Evolutionary conservation across 2,113 vertebrate genomes (phyloP).

Genomic region (Oreocharis arfaki): DNA sequence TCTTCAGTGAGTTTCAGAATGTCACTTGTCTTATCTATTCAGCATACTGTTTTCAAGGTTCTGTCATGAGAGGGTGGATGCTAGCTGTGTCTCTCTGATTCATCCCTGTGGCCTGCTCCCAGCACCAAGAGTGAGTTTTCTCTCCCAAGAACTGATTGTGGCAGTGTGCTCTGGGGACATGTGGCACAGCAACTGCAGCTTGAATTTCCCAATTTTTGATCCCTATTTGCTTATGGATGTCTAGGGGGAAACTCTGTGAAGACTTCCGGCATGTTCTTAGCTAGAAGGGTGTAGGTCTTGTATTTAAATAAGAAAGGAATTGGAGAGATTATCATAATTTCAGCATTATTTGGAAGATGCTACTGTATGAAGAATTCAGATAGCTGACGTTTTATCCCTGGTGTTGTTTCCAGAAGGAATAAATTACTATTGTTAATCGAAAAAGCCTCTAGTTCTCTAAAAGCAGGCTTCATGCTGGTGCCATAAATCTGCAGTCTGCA

Average conservation of each 20-base stretch:
- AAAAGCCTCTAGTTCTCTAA: too few relatives aligned
- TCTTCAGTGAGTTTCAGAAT: neutral
- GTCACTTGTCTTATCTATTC: neutral
- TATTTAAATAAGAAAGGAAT: neutral
- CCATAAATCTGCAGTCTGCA: too few relatives aligned
- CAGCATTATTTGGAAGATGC: neutral
- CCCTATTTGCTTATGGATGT: neutral
- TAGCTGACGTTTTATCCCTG: neutral
- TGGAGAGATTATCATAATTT: neutral
- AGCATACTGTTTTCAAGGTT: neutral
- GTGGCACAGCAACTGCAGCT: neutral
- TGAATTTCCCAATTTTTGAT: neutral
- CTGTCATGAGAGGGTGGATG: neutral
- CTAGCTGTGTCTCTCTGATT: neutral
- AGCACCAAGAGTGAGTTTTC: neutral
- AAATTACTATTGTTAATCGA: too few relatives aligned
- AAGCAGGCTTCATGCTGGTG: too few relatives aligned
- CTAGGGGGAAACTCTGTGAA: neutral
- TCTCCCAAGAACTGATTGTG: neutral
- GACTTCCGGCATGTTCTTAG: neutral
- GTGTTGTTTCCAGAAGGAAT: too few relatives aligned
- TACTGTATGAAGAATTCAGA: neutral
- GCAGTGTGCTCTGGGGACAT: neutral
- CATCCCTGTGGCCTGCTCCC: neutral
- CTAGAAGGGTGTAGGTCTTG: neutral